Evolutionary conservation across 2,797 vertebrate genomes (phyloP), one percentile per base, ranked within the genome.

Genomic region (Luscinia luscinia): DNA sequence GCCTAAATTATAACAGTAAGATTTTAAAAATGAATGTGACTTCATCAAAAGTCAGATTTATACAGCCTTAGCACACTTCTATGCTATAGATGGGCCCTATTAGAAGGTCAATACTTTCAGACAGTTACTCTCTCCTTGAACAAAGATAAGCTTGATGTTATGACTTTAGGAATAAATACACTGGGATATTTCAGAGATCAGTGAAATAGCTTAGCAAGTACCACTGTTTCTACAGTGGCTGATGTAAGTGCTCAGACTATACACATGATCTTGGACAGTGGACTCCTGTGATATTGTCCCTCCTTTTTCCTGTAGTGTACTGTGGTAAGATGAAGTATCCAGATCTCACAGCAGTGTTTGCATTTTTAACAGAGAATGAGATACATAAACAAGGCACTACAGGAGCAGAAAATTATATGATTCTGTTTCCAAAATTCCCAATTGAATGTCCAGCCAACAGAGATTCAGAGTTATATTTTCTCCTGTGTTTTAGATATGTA

Each of bases 11-110:
- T 81, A 76, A 69, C 67, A 89, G 70, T 52, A 79, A 67, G 67
- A 30, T 82, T 94, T 94, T 82, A 67, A 76, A 79, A 90, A 87
- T 45, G 18, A 77, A 41, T 86, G 57, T 70, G 45, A 77, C 75
- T 85, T 82, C 38, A 66, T 90, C 55, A 80, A 54, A 87, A 87
- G 43, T 64, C 68, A 92, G 73, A 64, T 70, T 89, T 90, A 73
- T 78, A 49, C 27, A 94, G 32, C 36, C 28, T 74, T 41, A 76
- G 26, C 30, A 68, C 14, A 21, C 16, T 68, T 80, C 28, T 46
- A 23, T 87, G 57, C 70, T 28, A 8, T 20, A 48, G 22, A 30
- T 84, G 16, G 5, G 4, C 9, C 20, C 17, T 74, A 7, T 78
- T 68, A 75, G 45, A 70, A 87, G 70, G 63, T 74, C 34, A 30